These are phyloP conservation scores for Platyrinchus mystaceus DNA, from an alignment of 2,797 vertebrate species.

Conservation along the genomic window DNA sequence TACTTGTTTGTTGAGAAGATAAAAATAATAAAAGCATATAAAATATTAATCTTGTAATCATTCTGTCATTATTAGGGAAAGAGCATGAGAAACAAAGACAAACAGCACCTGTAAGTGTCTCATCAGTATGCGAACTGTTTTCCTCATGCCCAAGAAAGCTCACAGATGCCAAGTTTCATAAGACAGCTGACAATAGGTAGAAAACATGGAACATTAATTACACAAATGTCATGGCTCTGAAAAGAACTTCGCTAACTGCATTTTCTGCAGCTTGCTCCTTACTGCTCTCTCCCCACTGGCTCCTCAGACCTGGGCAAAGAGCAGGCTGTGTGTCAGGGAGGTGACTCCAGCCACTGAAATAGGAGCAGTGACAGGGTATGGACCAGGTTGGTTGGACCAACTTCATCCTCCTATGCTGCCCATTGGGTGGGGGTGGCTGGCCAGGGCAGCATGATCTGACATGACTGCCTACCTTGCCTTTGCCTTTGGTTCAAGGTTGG, in stretches of 20 bases:
- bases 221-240: not conserved
- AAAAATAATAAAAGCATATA: not conserved
- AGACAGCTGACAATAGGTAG: not conserved
- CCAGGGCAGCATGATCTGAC: not conserved
- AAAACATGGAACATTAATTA: not conserved
- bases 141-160: not conserved
- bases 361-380: accelerated
- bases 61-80: constrained; percentile 13
- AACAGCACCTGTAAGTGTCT: not conserved
- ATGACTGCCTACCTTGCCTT: not conserved
- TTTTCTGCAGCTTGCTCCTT: not conserved
- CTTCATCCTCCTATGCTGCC: not conserved
- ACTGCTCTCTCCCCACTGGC: accelerated
- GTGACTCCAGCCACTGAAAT: not conserved
- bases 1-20: not conserved
- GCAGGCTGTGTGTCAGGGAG: not conserved
- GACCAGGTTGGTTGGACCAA: accelerated
- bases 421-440: accelerated
- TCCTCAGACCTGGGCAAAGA: not conserved
- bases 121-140: not conserved
- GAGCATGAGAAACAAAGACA: not conserved
- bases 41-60: not conserved
- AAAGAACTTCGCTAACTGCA: not conserved
- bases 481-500: not conserved
- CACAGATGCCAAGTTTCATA: not conserved